A percentile compares a stretch with the other conserved stretches of the same genome.
Conservation (phyloP, 92 coral and sea anemone species). For the Ricordea florida region DNA sequence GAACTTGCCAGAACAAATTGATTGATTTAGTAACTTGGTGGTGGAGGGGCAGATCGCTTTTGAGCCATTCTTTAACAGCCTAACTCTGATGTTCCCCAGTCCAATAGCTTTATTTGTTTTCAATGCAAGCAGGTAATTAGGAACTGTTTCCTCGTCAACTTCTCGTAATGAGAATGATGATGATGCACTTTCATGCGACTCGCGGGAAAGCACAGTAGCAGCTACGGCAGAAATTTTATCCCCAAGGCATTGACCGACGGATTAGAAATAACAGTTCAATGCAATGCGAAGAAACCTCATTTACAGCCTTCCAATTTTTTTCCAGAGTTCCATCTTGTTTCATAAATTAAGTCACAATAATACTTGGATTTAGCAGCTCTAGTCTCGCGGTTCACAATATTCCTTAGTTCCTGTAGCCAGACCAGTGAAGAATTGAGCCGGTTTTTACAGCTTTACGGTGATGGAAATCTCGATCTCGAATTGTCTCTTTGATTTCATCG, state of each 20-base stretch:
- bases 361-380: too few species aligned
- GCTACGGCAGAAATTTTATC: too few species aligned
- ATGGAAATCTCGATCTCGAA: constrained; percentile 5
- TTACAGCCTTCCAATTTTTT: constrained; percentile 40
- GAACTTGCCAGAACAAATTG: background rate
- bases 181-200: too few species aligned
- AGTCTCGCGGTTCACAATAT: constrained; percentile 16
- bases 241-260: too few species aligned
- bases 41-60: background rate
- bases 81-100: background rate
- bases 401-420: constrained; percentile 29
- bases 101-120: constrained; percentile 29
- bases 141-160: background rate
- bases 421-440: constrained; percentile 16
- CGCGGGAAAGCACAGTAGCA: too few species aligned
- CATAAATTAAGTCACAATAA: constrained; percentile 33
- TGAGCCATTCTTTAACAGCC: constrained; percentile 1
- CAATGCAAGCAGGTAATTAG: background rate
- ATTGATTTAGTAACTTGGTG: background rate
- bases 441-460: background rate
- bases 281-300: constrained; percentile 3
- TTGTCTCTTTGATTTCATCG: background rate
- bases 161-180: too few species aligned
- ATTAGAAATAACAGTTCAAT: too few species aligned
- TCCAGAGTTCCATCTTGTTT: constrained; percentile 17